Evolutionary conservation across 2,888 invertebrate genomes (phyloP), one percentile per base, ranked within the genome.

Genomic region (Trichopoda pennipes): DNA sequence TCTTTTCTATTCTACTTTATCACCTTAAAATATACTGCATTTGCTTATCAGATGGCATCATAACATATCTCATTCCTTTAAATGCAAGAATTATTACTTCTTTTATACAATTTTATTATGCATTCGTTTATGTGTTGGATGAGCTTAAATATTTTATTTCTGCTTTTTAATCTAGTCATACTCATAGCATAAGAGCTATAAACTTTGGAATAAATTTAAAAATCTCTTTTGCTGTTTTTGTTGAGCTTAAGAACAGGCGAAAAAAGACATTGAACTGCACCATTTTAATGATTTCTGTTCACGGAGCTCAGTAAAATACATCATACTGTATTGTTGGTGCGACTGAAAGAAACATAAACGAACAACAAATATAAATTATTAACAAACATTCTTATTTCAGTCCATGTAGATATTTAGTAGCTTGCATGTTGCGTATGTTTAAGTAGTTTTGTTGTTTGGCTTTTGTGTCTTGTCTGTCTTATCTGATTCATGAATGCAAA

Each of bases 401-500:
- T 44, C 10, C 44, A 49, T 38, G 51, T 60, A 49, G 21, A 23
- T 17, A 53, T 69, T 23, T 42, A 19, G 61, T 53, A 42, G 53
- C 10, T 10, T 17, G 19, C 10, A 51, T 51, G 32, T 49, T 51
- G 42, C 51, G 19, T 69, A 17, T 53, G 8, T 55, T 68, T 47
- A 61, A 44, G 56, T 63, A 47, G 61, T 63, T 44, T 28, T 63
- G 28, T 42, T 49, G 35, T 47, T 56, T 8, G 44, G 32, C 21
- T 21, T 32, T 51, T 60, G 3, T 28, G 42, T 51, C 49, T 32
- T 44, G n/a, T 17, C 21, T 61, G 35, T 60, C 6, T 38, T 79
- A 68, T 79, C 73, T 55, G 73, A 73, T 61, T 53, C 73, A 66
- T 66, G 55, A 23, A 60, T 49, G 60, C 17, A 68, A 78, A 78